A percentile compares a stretch with the other conserved stretches of the same genome.
Evolutionary conservation across 1,140 invertebrate genomes (phyloP).

Genomic region (Araneus ventricosus): DNA sequence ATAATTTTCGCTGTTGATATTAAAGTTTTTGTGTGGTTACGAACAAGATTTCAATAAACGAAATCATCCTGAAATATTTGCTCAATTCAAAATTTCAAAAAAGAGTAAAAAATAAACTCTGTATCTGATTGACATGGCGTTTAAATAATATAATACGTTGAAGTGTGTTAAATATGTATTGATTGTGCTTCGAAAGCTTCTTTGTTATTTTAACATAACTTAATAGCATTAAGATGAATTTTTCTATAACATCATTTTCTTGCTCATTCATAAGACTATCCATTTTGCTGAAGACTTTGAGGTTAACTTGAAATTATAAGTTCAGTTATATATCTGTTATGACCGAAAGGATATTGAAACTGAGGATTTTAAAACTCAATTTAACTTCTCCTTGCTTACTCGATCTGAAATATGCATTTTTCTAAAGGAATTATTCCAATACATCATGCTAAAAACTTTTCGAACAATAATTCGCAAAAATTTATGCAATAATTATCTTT

Average conservation of each 20-base stretch:
- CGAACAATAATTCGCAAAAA: too few relatives aligned
- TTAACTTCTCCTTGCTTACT: too few relatives aligned
- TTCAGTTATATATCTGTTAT: too few relatives aligned
- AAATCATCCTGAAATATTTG: slow-evolving; percentile 72
- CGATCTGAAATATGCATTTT: too few relatives aligned
- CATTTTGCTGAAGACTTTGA: slow-evolving; percentile 7
- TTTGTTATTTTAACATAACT: slow-evolving; percentile 18
- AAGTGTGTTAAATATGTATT: slow-evolving; percentile 52
- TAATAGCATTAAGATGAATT: neutral
- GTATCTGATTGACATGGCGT: neutral
- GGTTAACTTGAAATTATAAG: neutral
- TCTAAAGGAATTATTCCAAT: too few relatives aligned
- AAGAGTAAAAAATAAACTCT: slow-evolving; percentile 63
- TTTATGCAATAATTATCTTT: too few relatives aligned
- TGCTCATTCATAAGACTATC: slow-evolving; percentile 17
- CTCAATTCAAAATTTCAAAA: slow-evolving; percentile 69
- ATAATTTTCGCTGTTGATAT: slow-evolving; percentile 66
- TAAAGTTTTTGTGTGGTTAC: slow-evolving; percentile 37
- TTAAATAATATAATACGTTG: neutral
- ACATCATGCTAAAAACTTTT: too few relatives aligned
- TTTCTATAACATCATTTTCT: neutral
- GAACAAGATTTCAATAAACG: slow-evolving; percentile 56
- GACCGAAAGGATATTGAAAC: too few relatives aligned
- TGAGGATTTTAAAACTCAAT: too few relatives aligned
- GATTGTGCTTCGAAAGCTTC: slow-evolving; percentile 39